Evolutionary conservation across 1,140 invertebrate species (phyloP).

Genomic region (Drosophila burlai): DNA sequence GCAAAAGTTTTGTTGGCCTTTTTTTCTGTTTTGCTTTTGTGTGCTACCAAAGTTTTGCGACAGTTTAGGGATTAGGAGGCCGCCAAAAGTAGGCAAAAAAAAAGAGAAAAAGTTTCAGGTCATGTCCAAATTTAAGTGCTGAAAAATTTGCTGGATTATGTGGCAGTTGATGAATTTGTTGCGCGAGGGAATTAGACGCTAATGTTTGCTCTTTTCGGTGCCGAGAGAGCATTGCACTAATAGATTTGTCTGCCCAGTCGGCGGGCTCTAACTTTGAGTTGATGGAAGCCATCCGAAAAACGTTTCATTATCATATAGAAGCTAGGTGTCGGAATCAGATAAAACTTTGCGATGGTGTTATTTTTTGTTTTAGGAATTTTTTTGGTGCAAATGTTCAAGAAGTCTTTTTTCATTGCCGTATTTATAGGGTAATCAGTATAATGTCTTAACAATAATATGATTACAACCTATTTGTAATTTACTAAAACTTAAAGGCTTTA

Average conservation of each 20-base stretch:
- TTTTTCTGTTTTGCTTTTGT: conserved; percentile 41
- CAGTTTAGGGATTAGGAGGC: conserved; percentile 79
- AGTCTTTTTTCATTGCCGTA: too few species aligned
- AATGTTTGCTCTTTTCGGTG: conserved; percentile 47
- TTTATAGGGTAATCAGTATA: too few species aligned
- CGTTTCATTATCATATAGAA: conserved; percentile 41
- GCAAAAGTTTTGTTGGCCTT: conserved; percentile 70
- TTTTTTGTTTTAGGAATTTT: too few species aligned
- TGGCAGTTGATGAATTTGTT: conserved; percentile 77
- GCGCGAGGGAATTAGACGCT: conserved; percentile 66
- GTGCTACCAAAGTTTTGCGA: conserved; percentile 72
- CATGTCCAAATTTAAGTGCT: conserved; percentile 81
- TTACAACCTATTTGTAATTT: too few species aligned
- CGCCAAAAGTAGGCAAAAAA: conserved; percentile 61
- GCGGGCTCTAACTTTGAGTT: conserved; percentile 2
- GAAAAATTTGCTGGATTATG: conserved; percentile 79
- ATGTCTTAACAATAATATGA: too few species aligned
- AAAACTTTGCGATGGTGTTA: background rate
- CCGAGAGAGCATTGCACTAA: conserved; percentile 59
- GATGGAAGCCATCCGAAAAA: conserved; percentile 31
- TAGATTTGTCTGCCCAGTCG: conserved; percentile 57
- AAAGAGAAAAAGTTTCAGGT: conserved; percentile 61
- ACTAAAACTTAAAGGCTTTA: too few species aligned
- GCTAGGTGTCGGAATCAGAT: background rate
- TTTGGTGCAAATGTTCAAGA: too few species aligned